Conservation (phyloP, 2,113 vertebrate species). For the Lophius piscatorius region DNA sequence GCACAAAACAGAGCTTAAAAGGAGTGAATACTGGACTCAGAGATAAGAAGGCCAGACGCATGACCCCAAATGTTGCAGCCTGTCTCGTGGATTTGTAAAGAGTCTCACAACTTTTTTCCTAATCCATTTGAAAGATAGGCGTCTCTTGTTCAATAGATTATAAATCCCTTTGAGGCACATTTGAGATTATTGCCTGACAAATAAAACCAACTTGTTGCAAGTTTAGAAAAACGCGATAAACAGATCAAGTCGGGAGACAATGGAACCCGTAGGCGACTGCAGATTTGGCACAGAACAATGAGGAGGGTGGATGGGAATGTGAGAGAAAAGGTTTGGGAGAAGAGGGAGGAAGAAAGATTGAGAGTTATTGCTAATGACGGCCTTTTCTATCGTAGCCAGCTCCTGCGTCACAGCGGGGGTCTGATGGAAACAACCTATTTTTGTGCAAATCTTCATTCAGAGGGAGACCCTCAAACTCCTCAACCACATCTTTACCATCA, state of each 20-base stretch:
- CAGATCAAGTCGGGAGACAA: constrained; percentile 47
- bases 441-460: constrained; percentile 73
- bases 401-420: constrained; percentile 53
- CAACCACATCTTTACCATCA: constrained; percentile 47
- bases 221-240: constrained; percentile 34
- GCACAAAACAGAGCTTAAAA: background rate
- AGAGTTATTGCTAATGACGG: constrained; percentile 60
- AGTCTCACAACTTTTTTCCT: too few relatives aligned
- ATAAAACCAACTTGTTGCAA: background rate
- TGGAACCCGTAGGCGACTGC: constrained; percentile 2
- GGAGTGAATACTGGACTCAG: background rate
- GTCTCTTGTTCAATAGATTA: background rate
- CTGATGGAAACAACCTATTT: constrained; percentile 61
- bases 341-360: constrained; percentile 35
- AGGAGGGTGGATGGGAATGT: constrained; percentile 8
- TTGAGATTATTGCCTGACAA: background rate
- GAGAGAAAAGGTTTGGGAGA: constrained; percentile 27
- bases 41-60: background rate
- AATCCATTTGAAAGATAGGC: too few relatives aligned
- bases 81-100: background rate
- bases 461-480: constrained; percentile 49
- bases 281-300: constrained; percentile 20
- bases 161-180: background rate
- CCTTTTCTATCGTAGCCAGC: constrained; percentile 57
- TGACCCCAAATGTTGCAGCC: background rate